Evolutionary conservation across 2,888 invertebrate species (phyloP), one percentile per base, ranked within the genome.

Genomic region (Patella pellucida): DNA sequence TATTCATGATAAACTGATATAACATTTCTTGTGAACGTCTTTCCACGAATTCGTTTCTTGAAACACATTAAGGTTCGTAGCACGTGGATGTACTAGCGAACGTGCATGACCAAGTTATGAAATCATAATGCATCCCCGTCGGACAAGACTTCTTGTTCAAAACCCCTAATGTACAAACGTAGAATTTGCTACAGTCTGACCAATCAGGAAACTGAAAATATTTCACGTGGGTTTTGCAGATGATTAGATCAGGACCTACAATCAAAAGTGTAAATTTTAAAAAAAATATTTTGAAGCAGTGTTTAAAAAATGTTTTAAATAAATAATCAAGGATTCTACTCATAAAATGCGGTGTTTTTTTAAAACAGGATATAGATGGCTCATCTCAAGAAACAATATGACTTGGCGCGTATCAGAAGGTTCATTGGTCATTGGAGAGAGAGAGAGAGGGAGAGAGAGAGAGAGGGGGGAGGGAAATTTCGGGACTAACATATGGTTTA

Each of bases 191-290:
- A 72, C 77, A 77, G 72, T 77, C 71, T 7, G 77, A 62, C 77
- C 74, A 77, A 72, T 77, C 77, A 67, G 74, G 77, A 31, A 77
- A 75, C 77, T 77, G 69, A 68, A 69, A 77, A 50, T 77, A 77
- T 16, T 31, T 27, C 72, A 77, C 74, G 69, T 77, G 77, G 67
- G 62, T 54, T n/a, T 74, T 74, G 52, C 77, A 77, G n/a, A 77
- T 52, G 41, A 56, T 51, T 15, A 68, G 19, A 9, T 41, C 51
- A 15, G 68, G 52, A 50, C 76, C 76, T 76, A 73, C 5, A 70
- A 70, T 62, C 11, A 27, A 41, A 41, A 41, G 41, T 41, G 7
- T 41, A 1, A 41, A 1, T 41, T 41, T 41, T 41, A 9, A 41
- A 52, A 68, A 31, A n/a, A 3, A 19, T 19, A 69, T 69, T 69